Evolutionary conservation across 2,888 invertebrate species (phyloP).

Genomic region (Punctoribates punctum): DNA sequence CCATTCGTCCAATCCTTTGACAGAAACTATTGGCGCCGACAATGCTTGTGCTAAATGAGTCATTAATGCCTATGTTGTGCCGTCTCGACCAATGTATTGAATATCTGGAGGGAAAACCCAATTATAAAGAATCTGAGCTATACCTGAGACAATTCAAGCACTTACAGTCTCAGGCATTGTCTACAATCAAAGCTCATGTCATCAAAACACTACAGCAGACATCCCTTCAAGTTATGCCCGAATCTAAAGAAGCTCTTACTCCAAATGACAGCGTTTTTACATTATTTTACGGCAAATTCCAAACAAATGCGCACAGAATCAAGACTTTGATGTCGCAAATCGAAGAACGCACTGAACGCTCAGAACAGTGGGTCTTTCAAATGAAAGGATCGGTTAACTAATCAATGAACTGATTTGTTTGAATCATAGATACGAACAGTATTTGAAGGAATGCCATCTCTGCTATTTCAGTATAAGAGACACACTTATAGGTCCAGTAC

Average conservation of each 20-base stretch:
- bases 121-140: conserved; percentile 77
- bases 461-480: conserved; percentile 73
- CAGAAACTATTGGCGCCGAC: conserved; percentile 75
- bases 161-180: conserved; percentile 73
- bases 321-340: conserved; percentile 75
- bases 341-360: conserved; percentile 58
- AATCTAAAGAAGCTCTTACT: conserved; percentile 52
- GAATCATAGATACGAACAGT: conserved; percentile 62
- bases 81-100: conserved; percentile 81
- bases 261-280: conserved; percentile 62
- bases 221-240: conserved; percentile 64
- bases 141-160: conserved; percentile 81
- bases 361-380: conserved; percentile 36
- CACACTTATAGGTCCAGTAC: conserved; percentile 66
- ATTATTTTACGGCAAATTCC: conserved; percentile 88
- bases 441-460: conserved; percentile 74
- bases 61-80: conserved; percentile 74
- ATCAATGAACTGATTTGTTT: conserved; percentile 24
- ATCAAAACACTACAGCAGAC: conserved; percentile 71
- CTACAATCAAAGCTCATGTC: conserved; percentile 73
- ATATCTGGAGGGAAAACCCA: conserved; percentile 74
- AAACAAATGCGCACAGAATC: conserved; percentile 81
- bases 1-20: conserved; percentile 40
- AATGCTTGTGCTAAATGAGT: conserved; percentile 74
- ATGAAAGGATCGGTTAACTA: conserved; percentile 33